Conservation (phyloP, 2,113 vertebrate species). For the Pteropus alecto region DNA sequence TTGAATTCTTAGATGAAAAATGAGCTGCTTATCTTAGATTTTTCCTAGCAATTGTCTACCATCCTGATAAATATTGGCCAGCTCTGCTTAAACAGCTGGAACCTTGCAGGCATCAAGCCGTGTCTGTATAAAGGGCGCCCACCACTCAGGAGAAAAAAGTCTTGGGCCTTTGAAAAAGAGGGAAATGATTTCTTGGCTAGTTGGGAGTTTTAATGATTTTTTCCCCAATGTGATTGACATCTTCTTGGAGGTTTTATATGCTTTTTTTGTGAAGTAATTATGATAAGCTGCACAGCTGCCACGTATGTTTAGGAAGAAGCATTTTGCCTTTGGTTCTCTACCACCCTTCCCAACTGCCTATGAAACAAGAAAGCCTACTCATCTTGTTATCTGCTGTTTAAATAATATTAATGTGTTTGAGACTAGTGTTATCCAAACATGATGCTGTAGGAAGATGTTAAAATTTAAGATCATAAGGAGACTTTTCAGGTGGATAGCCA, state of each 20-base stretch:
- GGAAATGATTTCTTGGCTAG: neutral
- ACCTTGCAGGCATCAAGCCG: neutral
- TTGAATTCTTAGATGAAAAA: constrained; percentile 72
- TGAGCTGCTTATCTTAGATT: neutral
- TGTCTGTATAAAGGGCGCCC: neutral
- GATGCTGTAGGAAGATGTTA: neutral
- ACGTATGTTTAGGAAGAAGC: neutral
- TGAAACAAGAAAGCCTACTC: neutral
- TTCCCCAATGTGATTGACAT: neutral
- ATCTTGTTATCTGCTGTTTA: neutral
- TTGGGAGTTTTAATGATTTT: neutral
- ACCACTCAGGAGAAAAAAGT: neutral
- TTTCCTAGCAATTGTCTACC: neutral
- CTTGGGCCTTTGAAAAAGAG: neutral
- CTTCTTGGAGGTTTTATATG: neutral
- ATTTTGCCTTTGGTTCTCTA: neutral
- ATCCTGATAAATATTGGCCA: constrained; percentile 33
- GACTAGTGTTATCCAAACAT: neutral
- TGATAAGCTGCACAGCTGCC: neutral
- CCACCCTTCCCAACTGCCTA: neutral
- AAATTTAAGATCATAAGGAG: neutral
- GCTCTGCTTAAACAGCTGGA: constrained; percentile 45
- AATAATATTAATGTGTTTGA: neutral
- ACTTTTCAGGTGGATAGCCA: neutral
- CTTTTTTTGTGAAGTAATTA: neutral